Evolutionary conservation across 2,888 invertebrate genomes (phyloP).

Genomic region (Drosophila robusta): DNA sequence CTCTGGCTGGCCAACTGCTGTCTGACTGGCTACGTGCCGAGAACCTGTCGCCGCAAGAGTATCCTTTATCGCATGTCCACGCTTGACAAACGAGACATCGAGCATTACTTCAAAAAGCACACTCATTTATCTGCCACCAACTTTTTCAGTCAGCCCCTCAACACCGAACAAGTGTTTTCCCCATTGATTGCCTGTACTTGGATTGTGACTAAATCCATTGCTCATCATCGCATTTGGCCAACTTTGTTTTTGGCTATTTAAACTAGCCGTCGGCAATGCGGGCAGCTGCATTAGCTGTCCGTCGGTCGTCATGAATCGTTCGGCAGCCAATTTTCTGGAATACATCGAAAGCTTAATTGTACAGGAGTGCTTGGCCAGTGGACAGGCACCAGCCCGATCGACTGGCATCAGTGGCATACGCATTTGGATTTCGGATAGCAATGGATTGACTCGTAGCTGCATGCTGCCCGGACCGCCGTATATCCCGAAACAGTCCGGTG

Average conservation of each 20-base stretch:
- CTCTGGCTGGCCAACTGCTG: constrained; percentile 12
- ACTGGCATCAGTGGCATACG: constrained; percentile 38
- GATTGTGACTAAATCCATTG: constrained; percentile 4
- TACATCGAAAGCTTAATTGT: constrained; percentile 56
- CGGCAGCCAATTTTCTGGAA: constrained; percentile 49
- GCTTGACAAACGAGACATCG: constrained; percentile 43
- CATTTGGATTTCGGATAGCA: constrained; percentile 44
- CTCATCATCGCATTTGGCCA: background rate
- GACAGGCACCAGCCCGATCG: background rate
- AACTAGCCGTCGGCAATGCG: constrained; percentile 3
- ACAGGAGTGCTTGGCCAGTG: constrained; percentile 20
- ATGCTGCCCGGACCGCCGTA: background rate
- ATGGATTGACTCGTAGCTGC: constrained; percentile 5
- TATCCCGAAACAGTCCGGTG: background rate
- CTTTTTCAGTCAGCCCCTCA: constrained; percentile 5
- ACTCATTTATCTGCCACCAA: background rate
- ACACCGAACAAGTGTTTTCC: constrained; percentile 35
- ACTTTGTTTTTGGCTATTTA: constrained; percentile 25
- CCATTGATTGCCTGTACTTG: background rate
- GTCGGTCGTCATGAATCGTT: constrained; percentile 58
- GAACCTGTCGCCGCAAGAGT: constrained; percentile 50
- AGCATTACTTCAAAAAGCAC: constrained; percentile 23
- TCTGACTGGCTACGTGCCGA: constrained; percentile 54
- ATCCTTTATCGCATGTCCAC: constrained; percentile 35
- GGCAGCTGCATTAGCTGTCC: constrained; percentile 35